phyloP scores from a whole-genome alignment of 2,113 vertebrate genomes.

The Dryoscopus gambensis region DNA sequence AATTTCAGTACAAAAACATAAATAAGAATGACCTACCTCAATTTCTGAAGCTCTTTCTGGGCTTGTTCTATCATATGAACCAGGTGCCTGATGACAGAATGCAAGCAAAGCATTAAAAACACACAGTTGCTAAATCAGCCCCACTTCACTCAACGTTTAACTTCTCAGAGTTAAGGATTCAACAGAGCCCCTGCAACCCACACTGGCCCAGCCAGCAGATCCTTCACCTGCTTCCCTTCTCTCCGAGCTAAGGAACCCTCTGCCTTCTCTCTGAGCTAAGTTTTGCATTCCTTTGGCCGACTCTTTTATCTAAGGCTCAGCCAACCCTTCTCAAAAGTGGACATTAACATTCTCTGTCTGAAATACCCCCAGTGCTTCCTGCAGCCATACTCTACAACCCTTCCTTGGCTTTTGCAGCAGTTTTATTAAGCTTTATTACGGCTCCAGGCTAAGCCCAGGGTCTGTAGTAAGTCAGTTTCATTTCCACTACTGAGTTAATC shows the following conservation, averaged over 20 bases:
- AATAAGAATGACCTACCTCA: constrained; percentile 77
- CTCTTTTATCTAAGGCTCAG: neutral
- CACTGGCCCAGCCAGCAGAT: neutral
- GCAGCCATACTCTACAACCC: neutral
- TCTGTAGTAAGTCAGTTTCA: neutral
- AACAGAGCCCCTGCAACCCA: neutral
- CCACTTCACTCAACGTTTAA: neutral
- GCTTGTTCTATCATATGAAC: constrained; percentile 96
- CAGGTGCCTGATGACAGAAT: constrained; percentile 78
- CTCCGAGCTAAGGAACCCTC: neutral
- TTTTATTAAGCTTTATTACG: neutral
- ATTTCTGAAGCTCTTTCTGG: constrained; percentile 94
- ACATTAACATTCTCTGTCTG: neutral
- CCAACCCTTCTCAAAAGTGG: neutral
- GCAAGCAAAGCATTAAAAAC: neutral
- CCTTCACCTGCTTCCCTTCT: neutral
- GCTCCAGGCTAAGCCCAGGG: neutral
- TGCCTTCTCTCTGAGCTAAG: neutral
- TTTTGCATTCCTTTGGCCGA: neutral
- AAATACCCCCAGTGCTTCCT: neutral
- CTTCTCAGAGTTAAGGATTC: neutral
- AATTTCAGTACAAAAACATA: neutral
- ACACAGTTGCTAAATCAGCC: neutral
- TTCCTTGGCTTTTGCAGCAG: neutral
- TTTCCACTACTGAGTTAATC: neutral